A percentile compares a stretch with the other conserved stretches of the same genome.
phyloP scores from a whole-genome alignment of 2,113 vertebrate genomes.

The Donacobius atricapilla region DNA sequence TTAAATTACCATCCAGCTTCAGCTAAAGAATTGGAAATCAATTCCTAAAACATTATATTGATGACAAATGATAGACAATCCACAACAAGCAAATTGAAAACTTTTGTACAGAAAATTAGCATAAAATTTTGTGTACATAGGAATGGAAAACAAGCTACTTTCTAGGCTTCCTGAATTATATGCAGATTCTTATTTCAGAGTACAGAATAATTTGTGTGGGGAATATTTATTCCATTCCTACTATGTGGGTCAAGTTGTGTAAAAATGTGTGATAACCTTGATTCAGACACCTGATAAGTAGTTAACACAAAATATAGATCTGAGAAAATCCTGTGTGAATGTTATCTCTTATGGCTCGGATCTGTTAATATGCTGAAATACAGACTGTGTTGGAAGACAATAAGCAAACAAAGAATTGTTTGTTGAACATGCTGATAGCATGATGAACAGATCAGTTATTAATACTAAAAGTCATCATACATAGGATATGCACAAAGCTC shows the following conservation, averaged over 20 bases:
- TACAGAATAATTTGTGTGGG: background rate
- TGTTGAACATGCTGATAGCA: background rate
- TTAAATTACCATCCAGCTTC: background rate
- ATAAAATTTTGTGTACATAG: background rate
- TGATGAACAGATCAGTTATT: background rate
- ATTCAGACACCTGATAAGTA: background rate
- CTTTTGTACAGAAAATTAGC: background rate
- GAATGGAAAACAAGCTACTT: background rate
- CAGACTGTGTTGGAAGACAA: background rate
- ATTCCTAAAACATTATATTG: constrained; percentile 11
- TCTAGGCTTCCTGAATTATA: background rate
- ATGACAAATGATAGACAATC: background rate
- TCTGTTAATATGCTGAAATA: background rate
- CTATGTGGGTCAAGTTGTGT: background rate
- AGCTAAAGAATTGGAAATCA: constrained; percentile 16
- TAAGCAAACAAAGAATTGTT: background rate
- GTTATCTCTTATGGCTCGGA: background rate
- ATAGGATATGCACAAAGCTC: background rate
- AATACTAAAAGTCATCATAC: background rate
- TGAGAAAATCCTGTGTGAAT: background rate
- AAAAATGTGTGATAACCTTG: background rate
- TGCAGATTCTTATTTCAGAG: background rate
- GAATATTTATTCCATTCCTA: background rate
- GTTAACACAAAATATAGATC: background rate
- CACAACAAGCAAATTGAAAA: background rate